Evolutionary conservation across 2,113 vertebrate genomes (phyloP), one percentile per base, ranked within the genome.

Genomic region (Pristiophorus japonicus): DNA sequence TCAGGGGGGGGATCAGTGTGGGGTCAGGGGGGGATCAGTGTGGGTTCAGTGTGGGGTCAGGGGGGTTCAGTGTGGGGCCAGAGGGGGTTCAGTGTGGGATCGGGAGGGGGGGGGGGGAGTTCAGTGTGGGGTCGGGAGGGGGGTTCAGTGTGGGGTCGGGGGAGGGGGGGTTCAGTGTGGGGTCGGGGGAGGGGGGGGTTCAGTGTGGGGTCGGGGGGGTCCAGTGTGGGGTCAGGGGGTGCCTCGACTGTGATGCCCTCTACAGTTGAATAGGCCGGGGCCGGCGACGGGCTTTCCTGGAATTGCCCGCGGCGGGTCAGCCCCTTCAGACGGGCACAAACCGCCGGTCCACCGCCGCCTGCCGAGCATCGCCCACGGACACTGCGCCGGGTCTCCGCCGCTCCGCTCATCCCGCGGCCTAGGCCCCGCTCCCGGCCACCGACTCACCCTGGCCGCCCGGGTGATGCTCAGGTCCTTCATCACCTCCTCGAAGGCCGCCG

Each of bases 401-500:
- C 47, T 16, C 27, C 94, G 65, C 63, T 63, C n/a, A 47, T 22
- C 92, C 12, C 92, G 65, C 5, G 24, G 20, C 63, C 55, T 63
- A 30, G 34, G 34, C 16, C 34, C 63, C 8, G 20, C 22, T 51
- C 51, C 4, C 51, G 91, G 42, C 55, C 45, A n/a, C 34, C 8
- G 62, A 16, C 98, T 98, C 98, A 99, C 98, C 98, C 98, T 98
- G 38, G 98, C 98, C 27, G 98, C 98, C 96, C 98, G 97, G 96
- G 98, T 99, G 96, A 99, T 98, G 97, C 98, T 99, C 97, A 99
- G 96, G 97, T 99, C 98, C 96, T 99, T 99, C 98, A 99, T 99
- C 96, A 99, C 98, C 97, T 99, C 99, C 97, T 99, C 98, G 96
- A 99, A 99, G 95, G 99, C 98, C 47, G 98, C 99, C 0, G 98